Evolutionary conservation across 2,113 vertebrate species (phyloP).

Genomic region (Microcebus murinus): DNA sequence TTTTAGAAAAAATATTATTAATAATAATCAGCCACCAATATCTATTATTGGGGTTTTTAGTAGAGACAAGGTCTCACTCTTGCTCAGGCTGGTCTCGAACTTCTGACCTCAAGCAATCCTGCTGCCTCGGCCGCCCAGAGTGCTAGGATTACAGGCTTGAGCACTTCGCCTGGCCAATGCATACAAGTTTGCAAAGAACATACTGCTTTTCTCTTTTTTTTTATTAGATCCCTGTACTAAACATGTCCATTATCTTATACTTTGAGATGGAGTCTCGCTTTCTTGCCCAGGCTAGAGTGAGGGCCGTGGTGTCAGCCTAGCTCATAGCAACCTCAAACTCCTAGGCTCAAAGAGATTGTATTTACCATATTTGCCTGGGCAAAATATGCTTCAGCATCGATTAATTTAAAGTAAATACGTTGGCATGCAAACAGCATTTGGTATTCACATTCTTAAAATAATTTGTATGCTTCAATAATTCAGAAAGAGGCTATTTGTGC

Average conservation of each 20-base stretch:
- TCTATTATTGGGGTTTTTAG: neutral
- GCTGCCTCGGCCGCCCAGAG: too few relatives aligned
- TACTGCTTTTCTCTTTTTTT: neutral
- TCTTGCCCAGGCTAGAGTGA: too few relatives aligned
- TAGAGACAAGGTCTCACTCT: too few relatives aligned
- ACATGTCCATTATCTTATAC: neutral
- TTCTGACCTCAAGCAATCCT: too few relatives aligned
- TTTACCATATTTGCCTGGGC: neutral
- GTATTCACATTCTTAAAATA: constrained; percentile 51
- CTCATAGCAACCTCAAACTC: too few relatives aligned
- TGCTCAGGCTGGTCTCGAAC: too few relatives aligned
- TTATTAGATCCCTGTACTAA: neutral
- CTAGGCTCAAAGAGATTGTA: neutral
- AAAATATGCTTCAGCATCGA: neutral
- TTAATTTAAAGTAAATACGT: neutral
- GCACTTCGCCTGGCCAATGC: too few relatives aligned
- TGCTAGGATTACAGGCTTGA: too few relatives aligned
- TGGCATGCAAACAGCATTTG: constrained; percentile 12
- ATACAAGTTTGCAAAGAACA: neutral
- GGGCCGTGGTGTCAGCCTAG: too few relatives aligned
- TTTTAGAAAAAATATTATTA: neutral
- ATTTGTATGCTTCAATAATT: neutral
- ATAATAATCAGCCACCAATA: neutral
- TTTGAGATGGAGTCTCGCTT: neutral
- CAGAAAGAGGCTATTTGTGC: neutral